Base-by-base conservation (phyloP, 1,140 invertebrate genomes). In the Sycophaga agraensis region DNA sequence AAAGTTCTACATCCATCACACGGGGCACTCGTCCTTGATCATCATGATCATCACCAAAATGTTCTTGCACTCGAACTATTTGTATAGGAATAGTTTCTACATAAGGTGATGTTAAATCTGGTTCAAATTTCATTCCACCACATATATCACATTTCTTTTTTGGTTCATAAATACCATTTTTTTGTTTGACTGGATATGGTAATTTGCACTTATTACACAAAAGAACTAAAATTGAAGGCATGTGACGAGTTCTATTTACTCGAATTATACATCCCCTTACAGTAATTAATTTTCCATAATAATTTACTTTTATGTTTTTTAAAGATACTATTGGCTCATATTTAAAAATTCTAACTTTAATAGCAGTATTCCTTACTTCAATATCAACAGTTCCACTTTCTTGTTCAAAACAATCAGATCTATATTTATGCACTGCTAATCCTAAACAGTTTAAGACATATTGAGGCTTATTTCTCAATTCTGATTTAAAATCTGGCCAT, bases 261-360 rank as follows among this genome's bases (percentile, higher is more conserved):
- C 92, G 84, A 51, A 93, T 91, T 0, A 97, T 91, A 60, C 91
- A 94, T 0, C 95, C 95, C 73, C 88, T 87, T 2, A 96, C 84
- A 17, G 88, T 87, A 1, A 96, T 84, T 66, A 95, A 84, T 82
- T 93, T 94, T 14, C 90, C 90, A 84, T 88, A 91, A 74, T 84
- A 87, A 73, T 87, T 88, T 6, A 90, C 85, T 84, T 92, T 92
- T 28, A 95, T 78, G 75, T 88, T 84, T 76, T 88, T 88, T 19
- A 94, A 76, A 42, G 85, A 84, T 48, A 88, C 79, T 8, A 88
- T 69, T 42, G 88, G 86, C 64, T 86, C 82, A 79, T 87, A 87
- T 78, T 92, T 91, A 24, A 86, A 74, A 68, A 93, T 79, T 77
- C 89, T 83, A 4, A 88, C 85, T 75, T 82, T 74, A 42, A 89